Evolutionary conservation across 2,113 vertebrate genomes (phyloP).

Genomic region (Notarius lentiginosus): DNA sequence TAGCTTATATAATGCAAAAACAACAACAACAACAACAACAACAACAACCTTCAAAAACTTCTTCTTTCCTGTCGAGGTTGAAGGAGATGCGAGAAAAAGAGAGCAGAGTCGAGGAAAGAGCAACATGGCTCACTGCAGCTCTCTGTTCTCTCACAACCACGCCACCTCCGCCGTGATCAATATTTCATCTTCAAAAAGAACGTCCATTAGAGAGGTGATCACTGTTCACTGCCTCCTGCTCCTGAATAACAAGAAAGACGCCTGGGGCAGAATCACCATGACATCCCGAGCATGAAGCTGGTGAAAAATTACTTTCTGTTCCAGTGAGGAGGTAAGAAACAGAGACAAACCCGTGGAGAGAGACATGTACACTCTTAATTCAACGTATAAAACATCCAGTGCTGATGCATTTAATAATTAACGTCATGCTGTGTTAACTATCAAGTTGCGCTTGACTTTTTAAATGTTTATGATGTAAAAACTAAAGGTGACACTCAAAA

Average conservation of each 20-base stretch:
- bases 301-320: constrained; percentile 12
- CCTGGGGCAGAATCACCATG: constrained; percentile 24
- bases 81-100: background rate
- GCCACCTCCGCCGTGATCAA: constrained; percentile 34
- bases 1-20: background rate
- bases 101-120: background rate
- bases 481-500: background rate
- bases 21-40: background rate
- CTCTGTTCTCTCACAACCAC: constrained; percentile 34
- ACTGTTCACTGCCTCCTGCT: constrained; percentile 20
- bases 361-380: background rate
- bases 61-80: background rate
- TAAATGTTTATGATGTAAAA: background rate
- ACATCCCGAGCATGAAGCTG: constrained; percentile 6
- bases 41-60: background rate
- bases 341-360: background rate
- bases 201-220: constrained; percentile 19
- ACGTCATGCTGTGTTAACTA: background rate
- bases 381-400: background rate
- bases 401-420: background rate
- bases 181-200: constrained; percentile 36
- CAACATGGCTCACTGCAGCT: background rate
- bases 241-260: constrained; percentile 21
- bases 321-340: background rate
- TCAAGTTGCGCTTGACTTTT: background rate